Base-by-base conservation (phyloP, 2,888 invertebrate species). In the Luperina testacea region DNA sequence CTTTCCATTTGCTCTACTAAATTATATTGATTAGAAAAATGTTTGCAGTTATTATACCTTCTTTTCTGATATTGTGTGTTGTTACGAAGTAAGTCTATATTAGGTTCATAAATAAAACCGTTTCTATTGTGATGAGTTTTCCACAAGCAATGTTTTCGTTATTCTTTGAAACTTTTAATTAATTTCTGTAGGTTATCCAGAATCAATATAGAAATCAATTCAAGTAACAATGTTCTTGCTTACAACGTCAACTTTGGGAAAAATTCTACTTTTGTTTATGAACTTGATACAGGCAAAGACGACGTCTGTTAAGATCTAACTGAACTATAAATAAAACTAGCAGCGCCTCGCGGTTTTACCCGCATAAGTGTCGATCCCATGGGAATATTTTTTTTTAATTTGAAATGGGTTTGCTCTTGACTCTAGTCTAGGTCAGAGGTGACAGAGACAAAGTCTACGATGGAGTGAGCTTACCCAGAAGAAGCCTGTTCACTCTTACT, bases 21-120 rank as follows among this genome's bases (percentile, higher is more conserved):
- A 85, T 85, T 84, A 85, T 82, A 85, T 85, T 85, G 86, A 84
- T 84, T 85, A 82, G 72, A 77, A 82, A 85, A 85, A 77, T 57
- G 72, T 77, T 82, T 85, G 67, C 77, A 75, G 81, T 78, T 32
- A 32, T n/a, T n/a, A n/a, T 64, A 68, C 51, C 32, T 72, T 73
- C 59, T 78, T 68, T 81, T 78, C 64, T 75, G 68, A 69, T 85
- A 77, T 72, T 71, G 73, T 48, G 57, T 69, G 72, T 63, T 72
- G 72, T 77, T 65, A 67, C 64, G 42, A 57, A 82, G 42, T 64
- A 72, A 74, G 32, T 45, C 38, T 59, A n/a, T 59, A 67, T 51
- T 57, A 69, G 2, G 27, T 64, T 64, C 64, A 11, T 64, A 68
- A 72, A 75, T 27, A 24, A 57, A 77, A 73, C 13, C 2, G 15